phyloP scores from a whole-genome alignment of 2,888 invertebrate species.

The Phyllotreta striolata region DNA sequence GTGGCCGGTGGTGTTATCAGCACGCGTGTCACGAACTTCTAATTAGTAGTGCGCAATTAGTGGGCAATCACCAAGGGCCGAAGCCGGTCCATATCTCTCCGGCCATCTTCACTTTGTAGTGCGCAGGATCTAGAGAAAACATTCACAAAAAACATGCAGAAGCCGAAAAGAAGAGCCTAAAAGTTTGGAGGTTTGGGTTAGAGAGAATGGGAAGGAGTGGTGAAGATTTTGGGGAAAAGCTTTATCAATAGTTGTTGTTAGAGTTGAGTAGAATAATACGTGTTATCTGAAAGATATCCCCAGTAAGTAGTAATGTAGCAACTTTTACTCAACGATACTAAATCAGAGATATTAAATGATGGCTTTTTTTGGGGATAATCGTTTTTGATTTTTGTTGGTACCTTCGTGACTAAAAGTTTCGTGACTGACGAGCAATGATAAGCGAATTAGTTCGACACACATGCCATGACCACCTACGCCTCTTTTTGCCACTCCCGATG shows the following conservation, averaged over 20 bases:
- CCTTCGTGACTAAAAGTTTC: constrained; percentile 7
- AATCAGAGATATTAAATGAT: too few species aligned
- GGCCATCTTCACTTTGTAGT: constrained; percentile 1
- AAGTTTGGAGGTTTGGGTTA: too few species aligned
- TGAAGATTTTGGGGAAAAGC: too few species aligned
- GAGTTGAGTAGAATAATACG: too few species aligned
- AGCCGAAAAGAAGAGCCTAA: too few species aligned
- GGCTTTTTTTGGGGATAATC: too few species aligned
- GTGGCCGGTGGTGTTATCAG: constrained; percentile 20
- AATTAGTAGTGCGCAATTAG: constrained; percentile 29
- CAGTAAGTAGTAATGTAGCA: too few species aligned
- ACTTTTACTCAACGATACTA: too few species aligned
- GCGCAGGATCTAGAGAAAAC: background rate
- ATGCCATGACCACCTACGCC: constrained; percentile 33
- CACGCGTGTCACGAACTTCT: constrained; percentile 25
- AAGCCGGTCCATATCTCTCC: constrained; percentile 27
- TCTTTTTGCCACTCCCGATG: constrained; percentile 31
- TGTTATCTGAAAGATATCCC: too few species aligned
- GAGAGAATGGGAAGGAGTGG: too few species aligned
- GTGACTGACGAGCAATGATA: constrained; percentile 37
- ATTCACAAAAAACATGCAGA: too few species aligned
- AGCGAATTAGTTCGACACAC: constrained; percentile 35
- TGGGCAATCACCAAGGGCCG: constrained; percentile 19
- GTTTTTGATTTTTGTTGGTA: background rate
- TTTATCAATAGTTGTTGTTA: too few species aligned